These are phyloP conservation scores for Girardia tigrina DNA, from an alignment of 2,888 invertebrate species.

Conservation along the genomic window DNA sequence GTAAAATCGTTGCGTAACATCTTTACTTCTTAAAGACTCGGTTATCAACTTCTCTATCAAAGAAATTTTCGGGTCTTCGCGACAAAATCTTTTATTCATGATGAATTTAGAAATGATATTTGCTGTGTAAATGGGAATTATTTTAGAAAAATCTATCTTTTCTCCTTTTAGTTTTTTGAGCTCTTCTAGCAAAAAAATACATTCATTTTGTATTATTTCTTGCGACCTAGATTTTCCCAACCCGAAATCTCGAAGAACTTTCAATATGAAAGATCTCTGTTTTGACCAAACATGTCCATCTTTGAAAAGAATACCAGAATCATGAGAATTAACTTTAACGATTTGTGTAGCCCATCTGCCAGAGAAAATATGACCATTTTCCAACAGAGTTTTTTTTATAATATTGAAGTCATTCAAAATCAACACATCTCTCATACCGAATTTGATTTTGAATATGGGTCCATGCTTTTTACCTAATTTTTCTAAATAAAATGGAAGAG, in stretches of 20 bases:
- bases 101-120: slow-evolving; percentile 32
- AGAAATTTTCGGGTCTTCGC: slow-evolving; percentile 9
- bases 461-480: slow-evolving; percentile 14
- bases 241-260: slow-evolving; percentile 32
- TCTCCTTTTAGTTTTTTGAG: background rate
- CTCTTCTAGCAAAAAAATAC: background rate
- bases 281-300: slow-evolving; percentile 1
- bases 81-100: background rate
- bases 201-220: slow-evolving; percentile 26
- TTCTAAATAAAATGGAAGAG: background rate
- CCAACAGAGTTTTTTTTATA: slow-evolving; percentile 27
- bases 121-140: background rate
- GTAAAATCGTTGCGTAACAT: background rate
- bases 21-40: background rate
- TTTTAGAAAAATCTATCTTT: slow-evolving; percentile 5
- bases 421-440: slow-evolving; percentile 27
- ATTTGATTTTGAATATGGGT: background rate
- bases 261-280: slow-evolving; percentile 16
- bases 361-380: slow-evolving; percentile 4
- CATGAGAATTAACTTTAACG: background rate
- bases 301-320: slow-evolving; percentile 20
- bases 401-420: background rate
- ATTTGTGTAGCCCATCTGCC: background rate
- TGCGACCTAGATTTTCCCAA: slow-evolving; percentile 20
- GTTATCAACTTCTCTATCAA: background rate